Evolutionary conservation across 2,113 vertebrate genomes (phyloP).

Genomic region (Montifringilla adamsi): DNA sequence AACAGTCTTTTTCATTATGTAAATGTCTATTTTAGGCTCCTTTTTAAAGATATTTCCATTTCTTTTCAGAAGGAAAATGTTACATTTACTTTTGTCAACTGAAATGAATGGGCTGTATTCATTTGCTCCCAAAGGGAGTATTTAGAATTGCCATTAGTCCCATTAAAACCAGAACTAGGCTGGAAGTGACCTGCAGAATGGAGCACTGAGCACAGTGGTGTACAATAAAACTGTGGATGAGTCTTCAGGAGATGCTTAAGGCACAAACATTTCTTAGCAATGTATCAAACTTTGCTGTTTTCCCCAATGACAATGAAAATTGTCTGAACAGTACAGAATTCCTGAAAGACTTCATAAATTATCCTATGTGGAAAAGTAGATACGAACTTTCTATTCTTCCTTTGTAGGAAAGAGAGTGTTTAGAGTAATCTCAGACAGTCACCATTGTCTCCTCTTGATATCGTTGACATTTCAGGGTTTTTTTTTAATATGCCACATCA

Average conservation of each 20-base stretch:
- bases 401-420: not conserved
- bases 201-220: not conserved
- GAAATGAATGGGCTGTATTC: not conserved
- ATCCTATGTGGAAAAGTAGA: not conserved
- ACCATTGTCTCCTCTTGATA: not conserved
- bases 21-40: not conserved
- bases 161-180: not conserved
- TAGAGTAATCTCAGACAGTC: not conserved
- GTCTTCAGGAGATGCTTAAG: not conserved
- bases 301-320: not conserved
- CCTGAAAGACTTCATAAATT: not conserved
- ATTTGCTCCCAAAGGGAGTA: not conserved
- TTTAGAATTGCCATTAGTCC: not conserved
- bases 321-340: not conserved
- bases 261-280: not conserved
- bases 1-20: not conserved
- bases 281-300: not conserved
- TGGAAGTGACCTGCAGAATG: not conserved
- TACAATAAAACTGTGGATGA: not conserved
- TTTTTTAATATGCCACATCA: not conserved
- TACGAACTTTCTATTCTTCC: not conserved
- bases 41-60: not conserved
- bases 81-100: not conserved
- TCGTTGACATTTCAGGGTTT: not conserved
- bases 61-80: conserved; percentile 16